These are phyloP conservation scores for Phrynocephalus guinanensis DNA, from an alignment of 2,797 vertebrate genomes.

Conservation along the genomic window DNA sequence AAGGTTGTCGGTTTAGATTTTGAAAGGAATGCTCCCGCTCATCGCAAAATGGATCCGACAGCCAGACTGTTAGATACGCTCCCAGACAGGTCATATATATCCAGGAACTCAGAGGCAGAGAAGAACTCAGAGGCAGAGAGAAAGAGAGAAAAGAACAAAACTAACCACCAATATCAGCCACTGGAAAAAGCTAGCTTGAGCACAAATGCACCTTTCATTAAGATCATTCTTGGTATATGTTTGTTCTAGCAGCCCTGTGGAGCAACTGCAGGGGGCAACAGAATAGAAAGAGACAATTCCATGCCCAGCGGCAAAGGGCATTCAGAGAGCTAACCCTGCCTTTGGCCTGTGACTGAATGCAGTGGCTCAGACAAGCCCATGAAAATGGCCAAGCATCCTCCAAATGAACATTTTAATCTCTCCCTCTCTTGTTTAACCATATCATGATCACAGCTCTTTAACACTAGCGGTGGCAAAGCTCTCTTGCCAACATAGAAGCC, in stretches of 20 bases:
- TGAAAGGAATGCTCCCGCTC: not conserved
- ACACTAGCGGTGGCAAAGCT: constrained; percentile 67
- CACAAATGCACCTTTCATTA: fast-evolving
- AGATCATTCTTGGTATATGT: not conserved
- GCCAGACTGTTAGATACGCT: not conserved
- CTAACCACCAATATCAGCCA: not conserved
- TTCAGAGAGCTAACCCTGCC: constrained; percentile 17
- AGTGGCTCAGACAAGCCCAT: not conserved
- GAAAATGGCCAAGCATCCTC: constrained; percentile 51
- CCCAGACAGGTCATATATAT: not conserved
- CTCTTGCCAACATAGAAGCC: constrained; percentile 53
- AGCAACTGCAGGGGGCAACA: not conserved
- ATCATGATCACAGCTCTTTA: constrained; percentile 71
- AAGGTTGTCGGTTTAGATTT: not conserved
- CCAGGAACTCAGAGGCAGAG: not conserved
- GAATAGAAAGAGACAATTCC: not conserved
- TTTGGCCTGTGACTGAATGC: constrained; percentile 13
- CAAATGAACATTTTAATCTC: constrained; percentile 61
- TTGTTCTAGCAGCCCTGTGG: not conserved
- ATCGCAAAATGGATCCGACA: constrained; percentile 15
- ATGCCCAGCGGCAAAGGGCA: not conserved
- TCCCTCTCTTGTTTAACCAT: constrained; percentile 68
- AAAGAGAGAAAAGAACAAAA: not conserved
- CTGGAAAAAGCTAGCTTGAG: not conserved
- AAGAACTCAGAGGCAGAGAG: not conserved